Evolutionary conservation across 2,113 vertebrate species (phyloP), one percentile per base, ranked within the genome.

Genomic region (Oryzias celebensis): DNA sequence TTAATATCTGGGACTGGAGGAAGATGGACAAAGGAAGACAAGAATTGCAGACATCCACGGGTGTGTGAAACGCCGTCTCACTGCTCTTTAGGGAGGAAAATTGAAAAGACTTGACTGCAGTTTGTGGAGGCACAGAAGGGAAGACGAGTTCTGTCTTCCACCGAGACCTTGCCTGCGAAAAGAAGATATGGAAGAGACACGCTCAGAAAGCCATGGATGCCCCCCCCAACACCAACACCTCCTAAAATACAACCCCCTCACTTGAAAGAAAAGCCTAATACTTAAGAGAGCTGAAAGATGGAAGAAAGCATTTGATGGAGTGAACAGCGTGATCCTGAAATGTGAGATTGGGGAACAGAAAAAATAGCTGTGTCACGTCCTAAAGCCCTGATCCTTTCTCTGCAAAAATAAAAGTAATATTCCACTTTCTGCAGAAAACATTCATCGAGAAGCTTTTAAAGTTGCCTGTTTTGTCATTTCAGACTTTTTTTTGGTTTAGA

Each of bases 81-180:
- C 82, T 58, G 68, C 77, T 76, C 84, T 87, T 85, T 65, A 58
- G 86, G 85, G 82, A 88, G 73, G 65, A 60, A 80, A 86, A 85
- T 63, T 84, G 83, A 81, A 83, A 76, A 79, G 76, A 66, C 71
- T 47, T 66, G 83, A 66, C 48, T 62, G 75, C 85, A 85, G 85
- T 90, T 82, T 62, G 58, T 69, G 75, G 76, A 83, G 82, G 60
- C 77, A 36, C 80, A 64, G 80, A 78, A 74, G 83, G 78, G 68
- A 67, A 58, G 66, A 74, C 75, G 68, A 81, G 81, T 81, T 88
- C 67, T 73, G 83, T 73, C 80, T 80, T 89, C 86, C 90, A 67
- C 77, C 55, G 86, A 87, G 86, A 87, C 76, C 82, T 79, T 65
- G 81, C 84, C 87, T 89, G 86, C 62, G 71, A 86, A 74, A 71